Conservation (phyloP, 2,797 vertebrate species). For the Chrosomus eos region DNA sequence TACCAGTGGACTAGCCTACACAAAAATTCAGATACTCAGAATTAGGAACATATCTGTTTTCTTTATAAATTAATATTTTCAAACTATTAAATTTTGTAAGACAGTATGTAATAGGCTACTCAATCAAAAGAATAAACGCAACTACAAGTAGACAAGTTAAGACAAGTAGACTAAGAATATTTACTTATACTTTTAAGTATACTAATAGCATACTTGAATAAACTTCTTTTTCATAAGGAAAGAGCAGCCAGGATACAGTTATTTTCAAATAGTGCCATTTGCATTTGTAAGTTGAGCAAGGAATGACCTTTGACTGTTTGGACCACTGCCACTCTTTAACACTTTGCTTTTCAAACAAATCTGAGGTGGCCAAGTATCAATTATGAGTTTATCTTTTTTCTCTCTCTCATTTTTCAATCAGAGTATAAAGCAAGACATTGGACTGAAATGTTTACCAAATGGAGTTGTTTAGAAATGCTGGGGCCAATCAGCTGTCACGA, state of each 20-base stretch:
- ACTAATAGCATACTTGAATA: too few relatives aligned
- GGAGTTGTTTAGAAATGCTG: conserved; percentile 61
- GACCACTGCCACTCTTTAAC: conserved; percentile 25
- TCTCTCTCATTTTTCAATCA: conserved; percentile 53
- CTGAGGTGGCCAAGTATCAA: conserved; percentile 51
- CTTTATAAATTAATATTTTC: too few relatives aligned
- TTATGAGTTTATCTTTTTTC: conserved; percentile 57
- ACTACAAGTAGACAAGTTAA: too few relatives aligned
- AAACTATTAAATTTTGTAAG: too few relatives aligned
- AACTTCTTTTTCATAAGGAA: too few relatives aligned
- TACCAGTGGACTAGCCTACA: too few relatives aligned
- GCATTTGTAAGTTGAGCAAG: conserved; percentile 42
- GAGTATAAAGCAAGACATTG: conserved; percentile 63
- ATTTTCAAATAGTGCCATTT: conserved; percentile 46
- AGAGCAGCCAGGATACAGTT: conserved; percentile 41
- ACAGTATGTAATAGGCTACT: too few relatives aligned
- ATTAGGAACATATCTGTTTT: too few relatives aligned
- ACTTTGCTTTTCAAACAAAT: conserved; percentile 52
- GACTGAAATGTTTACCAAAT: conserved; percentile 62
- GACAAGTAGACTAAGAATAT: too few relatives aligned
- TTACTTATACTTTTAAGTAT: too few relatives aligned
- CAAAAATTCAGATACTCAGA: too few relatives aligned
- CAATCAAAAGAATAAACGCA: too few relatives aligned
- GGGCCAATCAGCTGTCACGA: conserved; percentile 65
- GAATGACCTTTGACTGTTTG: conserved; percentile 31